Conservation (phyloP, 2,797 vertebrate genomes). For the Diglossa cyanea region DNA sequence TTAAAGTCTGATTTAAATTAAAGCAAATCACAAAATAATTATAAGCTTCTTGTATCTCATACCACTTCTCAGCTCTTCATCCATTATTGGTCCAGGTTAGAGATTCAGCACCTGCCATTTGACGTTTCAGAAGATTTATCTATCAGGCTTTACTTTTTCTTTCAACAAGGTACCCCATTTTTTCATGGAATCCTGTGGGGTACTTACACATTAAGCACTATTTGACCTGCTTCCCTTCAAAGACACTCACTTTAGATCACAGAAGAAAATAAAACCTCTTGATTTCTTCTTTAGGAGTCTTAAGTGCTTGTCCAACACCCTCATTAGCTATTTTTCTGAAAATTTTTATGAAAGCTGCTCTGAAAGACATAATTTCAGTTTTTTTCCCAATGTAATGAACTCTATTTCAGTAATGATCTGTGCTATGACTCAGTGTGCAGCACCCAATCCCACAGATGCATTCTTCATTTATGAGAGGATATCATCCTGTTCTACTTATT, state of each 20-base stretch:
- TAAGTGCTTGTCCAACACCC: neutral
- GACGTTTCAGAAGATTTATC: neutral
- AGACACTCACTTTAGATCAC: neutral
- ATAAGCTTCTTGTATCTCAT: conserved; percentile 7
- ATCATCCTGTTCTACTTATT: neutral
- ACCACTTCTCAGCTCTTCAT: neutral
- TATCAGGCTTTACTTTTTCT: neutral
- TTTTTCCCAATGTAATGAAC: neutral
- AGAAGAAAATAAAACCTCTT: neutral
- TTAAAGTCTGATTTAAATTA: conserved; percentile 73
- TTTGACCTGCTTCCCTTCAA: neutral
- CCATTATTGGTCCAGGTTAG: neutral
- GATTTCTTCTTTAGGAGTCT: neutral
- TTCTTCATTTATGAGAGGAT: neutral
- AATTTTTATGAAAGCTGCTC: neutral
- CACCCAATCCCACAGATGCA: neutral
- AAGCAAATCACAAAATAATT: conserved; percentile 68
- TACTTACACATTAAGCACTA: neutral
- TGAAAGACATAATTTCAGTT: neutral
- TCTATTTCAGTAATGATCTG: neutral
- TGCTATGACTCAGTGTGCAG: neutral
- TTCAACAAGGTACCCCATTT: neutral
- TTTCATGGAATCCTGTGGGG: neutral
- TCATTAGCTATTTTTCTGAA: neutral
- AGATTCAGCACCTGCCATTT: neutral